Conservation (phyloP, 1,140 invertebrate genomes). For the Bacillus rossius region DNA sequence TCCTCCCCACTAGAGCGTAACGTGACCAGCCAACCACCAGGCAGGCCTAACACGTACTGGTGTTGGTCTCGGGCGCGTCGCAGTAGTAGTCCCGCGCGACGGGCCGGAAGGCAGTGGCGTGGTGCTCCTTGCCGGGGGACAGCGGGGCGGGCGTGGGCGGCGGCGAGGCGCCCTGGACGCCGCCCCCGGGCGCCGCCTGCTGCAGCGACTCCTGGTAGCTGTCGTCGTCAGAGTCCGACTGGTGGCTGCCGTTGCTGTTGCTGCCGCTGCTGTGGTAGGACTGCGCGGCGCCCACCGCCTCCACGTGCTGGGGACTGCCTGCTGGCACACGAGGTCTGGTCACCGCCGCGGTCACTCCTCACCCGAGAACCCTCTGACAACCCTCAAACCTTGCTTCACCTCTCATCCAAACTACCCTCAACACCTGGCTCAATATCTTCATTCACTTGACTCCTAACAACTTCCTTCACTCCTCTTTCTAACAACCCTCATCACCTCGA, state of each 20-base stretch:
- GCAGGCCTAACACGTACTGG: slow-evolving; percentile 53
- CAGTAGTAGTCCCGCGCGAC: slow-evolving; percentile 60
- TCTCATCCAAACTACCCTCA: too few relatives aligned
- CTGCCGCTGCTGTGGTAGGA: slow-evolving; percentile 37
- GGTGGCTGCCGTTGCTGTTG: slow-evolving; percentile 55
- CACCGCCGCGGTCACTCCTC: too few relatives aligned
- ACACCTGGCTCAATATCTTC: too few relatives aligned
- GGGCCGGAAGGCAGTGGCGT: slow-evolving; percentile 17
- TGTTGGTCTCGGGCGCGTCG: slow-evolving; percentile 71
- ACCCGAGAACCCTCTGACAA: too few relatives aligned
- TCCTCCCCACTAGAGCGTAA: too few relatives aligned
- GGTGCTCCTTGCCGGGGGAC: slow-evolving; percentile 2
- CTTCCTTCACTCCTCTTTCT: too few relatives aligned
- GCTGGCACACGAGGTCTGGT: background rate
- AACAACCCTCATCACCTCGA: too few relatives aligned
- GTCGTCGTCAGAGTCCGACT: slow-evolving; percentile 72
- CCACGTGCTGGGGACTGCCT: slow-evolving; percentile 11
- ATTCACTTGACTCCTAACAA: too few relatives aligned
- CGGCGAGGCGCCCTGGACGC: slow-evolving; percentile 36
- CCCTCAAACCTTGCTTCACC: too few relatives aligned
- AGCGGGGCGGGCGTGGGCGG: slow-evolving; percentile 40
- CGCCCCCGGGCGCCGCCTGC: slow-evolving; percentile 38
- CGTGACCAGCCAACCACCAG: too few relatives aligned
- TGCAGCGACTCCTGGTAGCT: slow-evolving; percentile 42
- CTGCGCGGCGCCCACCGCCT: background rate